Percentiles rank a stretch among this genome's conserved stretches.
phyloP scores from a whole-genome alignment of 2,797 vertebrate genomes.

The Geranospiza caerulescens region DNA sequence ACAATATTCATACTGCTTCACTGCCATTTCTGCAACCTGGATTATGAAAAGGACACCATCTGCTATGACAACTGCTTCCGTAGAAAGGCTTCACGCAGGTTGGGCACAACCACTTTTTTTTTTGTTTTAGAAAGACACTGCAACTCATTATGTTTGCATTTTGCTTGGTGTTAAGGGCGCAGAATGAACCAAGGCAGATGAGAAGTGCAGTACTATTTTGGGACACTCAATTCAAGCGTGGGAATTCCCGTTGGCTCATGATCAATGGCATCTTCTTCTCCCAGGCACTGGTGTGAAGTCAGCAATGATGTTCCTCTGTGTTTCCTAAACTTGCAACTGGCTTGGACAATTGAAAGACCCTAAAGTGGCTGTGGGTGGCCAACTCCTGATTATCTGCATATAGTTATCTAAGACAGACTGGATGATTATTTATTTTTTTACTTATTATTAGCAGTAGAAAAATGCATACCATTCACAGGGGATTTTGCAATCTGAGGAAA shows the following conservation, averaged over 20 bases:
- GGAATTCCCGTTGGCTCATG: neutral
- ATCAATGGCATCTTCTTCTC: neutral
- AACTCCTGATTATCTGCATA: neutral
- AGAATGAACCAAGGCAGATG: neutral
- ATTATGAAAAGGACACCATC: conserved; percentile 56
- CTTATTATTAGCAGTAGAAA: neutral
- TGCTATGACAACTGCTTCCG: conserved; percentile 55
- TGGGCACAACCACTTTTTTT: neutral
- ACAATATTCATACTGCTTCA: conserved; percentile 26
- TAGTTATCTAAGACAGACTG: neutral
- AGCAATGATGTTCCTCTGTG: neutral
- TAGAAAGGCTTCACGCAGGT: neutral
- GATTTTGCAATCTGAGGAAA: neutral
- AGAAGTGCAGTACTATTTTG: neutral
- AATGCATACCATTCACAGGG: neutral
- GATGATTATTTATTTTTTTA: neutral
- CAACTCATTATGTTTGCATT: neutral
- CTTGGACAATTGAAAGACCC: neutral
- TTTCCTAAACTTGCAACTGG: neutral
- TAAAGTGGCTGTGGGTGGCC: neutral
- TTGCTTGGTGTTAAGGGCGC: neutral
- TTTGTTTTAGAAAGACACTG: neutral
- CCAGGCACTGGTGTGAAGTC: neutral
- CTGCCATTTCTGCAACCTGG: neutral
- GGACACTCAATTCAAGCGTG: neutral